phyloP scores from a whole-genome alignment of 2,888 invertebrate species.

The Ernsta delagoae region DNA sequence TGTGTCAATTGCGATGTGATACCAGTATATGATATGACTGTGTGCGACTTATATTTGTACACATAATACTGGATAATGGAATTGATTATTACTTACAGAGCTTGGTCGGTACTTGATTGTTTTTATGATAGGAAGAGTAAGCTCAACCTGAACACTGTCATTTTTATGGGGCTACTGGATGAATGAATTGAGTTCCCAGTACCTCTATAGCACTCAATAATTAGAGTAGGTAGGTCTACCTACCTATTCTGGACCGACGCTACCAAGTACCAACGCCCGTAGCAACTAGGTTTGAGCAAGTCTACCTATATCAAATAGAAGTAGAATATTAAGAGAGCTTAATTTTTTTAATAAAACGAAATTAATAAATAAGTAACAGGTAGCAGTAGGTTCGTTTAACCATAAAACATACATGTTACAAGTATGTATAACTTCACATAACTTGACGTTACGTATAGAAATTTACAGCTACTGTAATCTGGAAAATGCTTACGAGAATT shows the following conservation, averaged over 20 bases:
- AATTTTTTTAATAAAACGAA: too few relatives aligned
- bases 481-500: slow-evolving; percentile 22
- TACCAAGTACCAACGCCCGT: too few relatives aligned
- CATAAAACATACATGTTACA: too few relatives aligned
- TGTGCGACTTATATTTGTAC: background rate
- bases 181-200: background rate
- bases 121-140: background rate
- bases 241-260: too few relatives aligned
- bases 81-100: background rate
- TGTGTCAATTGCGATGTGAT: slow-evolving; percentile 16
- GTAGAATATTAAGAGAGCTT: too few relatives aligned
- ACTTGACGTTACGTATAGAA: background rate
- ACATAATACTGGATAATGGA: background rate
- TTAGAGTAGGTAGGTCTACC: too few relatives aligned
- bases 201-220: too few relatives aligned
- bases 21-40: background rate
- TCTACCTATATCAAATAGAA: too few relatives aligned
- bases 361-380: too few relatives aligned
- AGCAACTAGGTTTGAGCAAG: too few relatives aligned
- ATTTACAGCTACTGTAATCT: slow-evolving; percentile 17
- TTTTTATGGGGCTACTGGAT: background rate
- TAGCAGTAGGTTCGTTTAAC: too few relatives aligned
- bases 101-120: background rate
- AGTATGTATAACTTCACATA: background rate
- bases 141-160: background rate